Percentiles rank a stretch among this genome's conserved stretches.
phyloP scores from a whole-genome alignment of 64 coral and sea anemone species.

The Stichodactyla helianthus region DNA sequence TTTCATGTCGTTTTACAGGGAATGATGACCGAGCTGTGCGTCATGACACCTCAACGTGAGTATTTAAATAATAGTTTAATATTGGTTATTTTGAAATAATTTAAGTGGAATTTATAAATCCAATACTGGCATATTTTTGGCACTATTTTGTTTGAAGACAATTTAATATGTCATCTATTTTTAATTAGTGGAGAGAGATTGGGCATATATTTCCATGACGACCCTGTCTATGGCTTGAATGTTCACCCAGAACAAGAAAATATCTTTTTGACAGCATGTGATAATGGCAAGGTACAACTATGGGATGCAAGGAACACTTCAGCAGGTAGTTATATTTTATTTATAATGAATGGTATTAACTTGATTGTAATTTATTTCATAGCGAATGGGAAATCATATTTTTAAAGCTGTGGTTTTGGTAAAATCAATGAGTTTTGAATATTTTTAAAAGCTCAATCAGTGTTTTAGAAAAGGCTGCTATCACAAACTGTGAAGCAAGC shows the following conservation, averaged over 20 bases:
- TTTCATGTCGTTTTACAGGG: conserved; percentile 17
- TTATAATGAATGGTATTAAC: not conserved
- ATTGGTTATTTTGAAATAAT: not conserved
- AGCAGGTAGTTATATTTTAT: conserved; percentile 25
- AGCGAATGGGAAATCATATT: too few relatives aligned
- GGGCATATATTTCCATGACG: conserved; percentile 71
- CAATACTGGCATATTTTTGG: not conserved
- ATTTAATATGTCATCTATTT: not conserved
- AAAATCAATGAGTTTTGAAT: too few relatives aligned
- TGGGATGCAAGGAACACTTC: conserved; percentile 49
- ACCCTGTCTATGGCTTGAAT: conserved; percentile 86
- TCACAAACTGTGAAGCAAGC: too few relatives aligned
- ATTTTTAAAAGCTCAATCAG: too few relatives aligned
- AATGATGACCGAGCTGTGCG: conserved; percentile 79
- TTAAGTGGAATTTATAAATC: not conserved
- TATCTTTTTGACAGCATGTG: conserved; percentile 81
- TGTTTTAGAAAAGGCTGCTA: too few relatives aligned
- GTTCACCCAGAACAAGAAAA: conserved; percentile 80
- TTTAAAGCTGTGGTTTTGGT: too few relatives aligned
- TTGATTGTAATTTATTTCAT: not conserved
- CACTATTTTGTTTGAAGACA: not conserved
- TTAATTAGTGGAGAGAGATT: conserved; percentile 64
- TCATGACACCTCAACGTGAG: conserved; percentile 80
- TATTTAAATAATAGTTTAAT: not conserved
- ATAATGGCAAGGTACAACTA: conserved; percentile 72